phyloP scores from a whole-genome alignment of 2,888 invertebrate species.

The Nysson spinosus region DNA sequence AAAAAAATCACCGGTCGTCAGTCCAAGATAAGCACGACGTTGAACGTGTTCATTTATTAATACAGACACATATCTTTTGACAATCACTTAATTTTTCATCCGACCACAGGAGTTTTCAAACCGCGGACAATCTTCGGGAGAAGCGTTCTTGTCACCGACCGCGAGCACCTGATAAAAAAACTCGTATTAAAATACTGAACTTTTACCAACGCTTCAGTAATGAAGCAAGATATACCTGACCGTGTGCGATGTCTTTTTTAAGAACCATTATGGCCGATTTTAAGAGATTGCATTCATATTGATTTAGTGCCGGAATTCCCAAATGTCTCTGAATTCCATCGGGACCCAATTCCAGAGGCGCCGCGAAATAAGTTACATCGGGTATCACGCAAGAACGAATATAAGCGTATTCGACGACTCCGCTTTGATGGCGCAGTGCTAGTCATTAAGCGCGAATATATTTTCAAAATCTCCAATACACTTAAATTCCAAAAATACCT shows the following conservation, averaged over 20 bases:
- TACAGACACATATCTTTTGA: too few relatives aligned
- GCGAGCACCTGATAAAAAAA: slow-evolving; percentile 30
- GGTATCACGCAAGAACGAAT: slow-evolving; percentile 66
- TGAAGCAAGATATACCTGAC: slow-evolving; percentile 60
- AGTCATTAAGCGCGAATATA: too few relatives aligned
- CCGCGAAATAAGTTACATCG: slow-evolving; percentile 66
- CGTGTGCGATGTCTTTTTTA: slow-evolving; percentile 53
- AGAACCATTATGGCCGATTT: slow-evolving; percentile 53
- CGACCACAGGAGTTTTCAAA: too few relatives aligned
- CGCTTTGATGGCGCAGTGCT: slow-evolving; percentile 47
- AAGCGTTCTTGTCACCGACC: slow-evolving; percentile 11
- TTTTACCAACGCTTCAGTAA: too few relatives aligned
- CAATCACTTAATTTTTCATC: neutral
- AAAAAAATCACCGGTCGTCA: too few relatives aligned
- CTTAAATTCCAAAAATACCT: slow-evolving; percentile 65
- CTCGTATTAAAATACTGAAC: too few relatives aligned
- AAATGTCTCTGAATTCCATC: slow-evolving; percentile 67
- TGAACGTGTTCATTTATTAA: too few relatives aligned
- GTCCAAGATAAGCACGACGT: too few relatives aligned
- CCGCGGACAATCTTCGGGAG: slow-evolving; percentile 14
- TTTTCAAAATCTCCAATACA: too few relatives aligned
- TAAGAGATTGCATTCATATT: slow-evolving; percentile 60
- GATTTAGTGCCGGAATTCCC: slow-evolving; percentile 62
- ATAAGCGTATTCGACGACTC: slow-evolving; percentile 68
- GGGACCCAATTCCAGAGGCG: slow-evolving; percentile 68